Evolutionary conservation across 2,888 invertebrate genomes (phyloP), one percentile per base, ranked within the genome.

Genomic region (Piscicola geometra): DNA sequence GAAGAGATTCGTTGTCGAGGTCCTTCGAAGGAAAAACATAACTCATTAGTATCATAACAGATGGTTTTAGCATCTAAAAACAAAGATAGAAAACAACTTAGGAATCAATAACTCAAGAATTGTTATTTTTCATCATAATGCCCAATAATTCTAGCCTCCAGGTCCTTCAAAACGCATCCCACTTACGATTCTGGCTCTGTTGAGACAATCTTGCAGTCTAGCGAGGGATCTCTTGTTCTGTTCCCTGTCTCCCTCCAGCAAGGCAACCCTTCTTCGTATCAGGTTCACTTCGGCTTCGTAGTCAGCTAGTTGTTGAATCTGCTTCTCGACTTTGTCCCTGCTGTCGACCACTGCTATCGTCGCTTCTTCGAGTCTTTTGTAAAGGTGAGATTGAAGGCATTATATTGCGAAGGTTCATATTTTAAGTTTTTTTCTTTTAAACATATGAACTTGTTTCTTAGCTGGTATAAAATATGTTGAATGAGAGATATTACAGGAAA

Each of bases 1-100:
- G 84, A 77, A 88, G 81, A 0, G 87, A 87, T 81, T 87, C 87
- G 78, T 86, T 86, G 81, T 87, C 87, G 78, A 88, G 81, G 78
- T 86, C 86, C 86, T 87, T 15, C 5, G 52, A 71, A 15, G 5
- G 41, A n/a, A n/a, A n/a, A n/a, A n/a, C n/a, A n/a, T n/a, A n/a
- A n/a, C n/a, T n/a, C n/a, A n/a, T n/a, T n/a, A n/a, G n/a, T n/a
- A n/a, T n/a, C n/a, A n/a, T n/a, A n/a, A n/a, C n/a, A n/a, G n/a
- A n/a, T n/a, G n/a, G n/a, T n/a, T n/a, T n/a, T n/a, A n/a, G n/a
- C 25, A 15, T 66, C 15, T 66, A 12, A 12, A 66, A 21, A 18
- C 25, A 12, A 50, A 18, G 52, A 18, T 50, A 18, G 52, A 15
- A 50, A 50, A 50, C 52, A 50, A 15, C 52, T n/a, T 25, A 66